These are phyloP conservation scores for Megaceryle torquata DNA, from an alignment of 2,113 vertebrate species.

Conservation along the genomic window DNA sequence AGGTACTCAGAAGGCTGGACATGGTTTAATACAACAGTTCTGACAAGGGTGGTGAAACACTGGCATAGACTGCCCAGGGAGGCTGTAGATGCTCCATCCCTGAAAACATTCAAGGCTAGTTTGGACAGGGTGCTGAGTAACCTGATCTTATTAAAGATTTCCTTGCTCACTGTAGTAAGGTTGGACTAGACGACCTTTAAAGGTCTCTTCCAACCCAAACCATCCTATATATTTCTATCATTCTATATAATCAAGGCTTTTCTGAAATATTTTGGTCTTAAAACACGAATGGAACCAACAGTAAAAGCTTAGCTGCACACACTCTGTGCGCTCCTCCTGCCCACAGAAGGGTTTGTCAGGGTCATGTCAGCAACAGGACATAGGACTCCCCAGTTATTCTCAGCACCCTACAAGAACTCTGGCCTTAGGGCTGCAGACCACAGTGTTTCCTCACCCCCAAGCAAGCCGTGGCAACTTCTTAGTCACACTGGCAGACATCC, in stretches of 20 bases:
- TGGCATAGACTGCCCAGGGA: too few species aligned
- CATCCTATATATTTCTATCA: too few species aligned
- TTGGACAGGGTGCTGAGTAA: too few species aligned
- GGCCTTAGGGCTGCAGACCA: accelerated
- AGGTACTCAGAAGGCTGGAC: neutral
- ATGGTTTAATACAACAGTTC: too few species aligned
- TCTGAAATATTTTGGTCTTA: neutral
- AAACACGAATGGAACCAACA: neutral
- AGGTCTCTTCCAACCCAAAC: too few species aligned
- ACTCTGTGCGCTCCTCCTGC: neutral
- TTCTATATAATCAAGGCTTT: neutral
- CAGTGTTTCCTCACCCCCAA: accelerated
- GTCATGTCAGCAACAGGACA: neutral
- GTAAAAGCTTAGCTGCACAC: neutral
- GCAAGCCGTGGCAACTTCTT: accelerated
- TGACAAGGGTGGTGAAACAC: neutral
- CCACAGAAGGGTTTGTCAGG: neutral
- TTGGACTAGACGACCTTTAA: too few species aligned
- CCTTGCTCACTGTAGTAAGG: too few species aligned
- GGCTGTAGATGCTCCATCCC: too few species aligned
- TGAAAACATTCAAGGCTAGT: too few species aligned
- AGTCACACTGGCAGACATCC: neutral
- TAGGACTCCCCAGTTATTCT: neutral
- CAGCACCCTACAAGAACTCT: neutral
- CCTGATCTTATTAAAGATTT: too few species aligned